These are phyloP conservation scores for Apteryx owenii DNA, from an alignment of 2,113 vertebrate species.

Conservation along the genomic window DNA sequence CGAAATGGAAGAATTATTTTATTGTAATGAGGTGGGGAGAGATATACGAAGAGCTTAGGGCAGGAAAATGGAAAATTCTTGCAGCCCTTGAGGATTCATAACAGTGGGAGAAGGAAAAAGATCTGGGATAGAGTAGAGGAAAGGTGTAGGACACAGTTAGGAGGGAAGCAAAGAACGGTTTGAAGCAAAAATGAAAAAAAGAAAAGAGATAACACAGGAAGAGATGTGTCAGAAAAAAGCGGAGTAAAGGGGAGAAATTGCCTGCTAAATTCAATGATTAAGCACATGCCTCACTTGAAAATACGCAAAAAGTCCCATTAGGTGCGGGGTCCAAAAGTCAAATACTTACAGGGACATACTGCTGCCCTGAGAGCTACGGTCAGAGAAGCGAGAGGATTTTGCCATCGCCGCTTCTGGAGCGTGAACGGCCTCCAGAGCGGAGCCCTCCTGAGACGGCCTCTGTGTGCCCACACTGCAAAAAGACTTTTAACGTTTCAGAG, in stretches of 20 bases:
- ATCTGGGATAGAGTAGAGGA: background rate
- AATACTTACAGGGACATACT: accelerated
- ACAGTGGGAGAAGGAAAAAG: constrained; percentile 62
- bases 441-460: background rate
- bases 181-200: background rate
- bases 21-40: constrained; percentile 51
- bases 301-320: background rate
- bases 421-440: accelerated
- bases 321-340: background rate
- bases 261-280: background rate
- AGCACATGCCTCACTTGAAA: background rate
- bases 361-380: accelerated
- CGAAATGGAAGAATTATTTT: constrained; percentile 67
- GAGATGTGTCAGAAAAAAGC: background rate
- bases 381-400: background rate
- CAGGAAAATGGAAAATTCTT: constrained; percentile 61
- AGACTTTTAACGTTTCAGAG: background rate
- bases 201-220: accelerated
- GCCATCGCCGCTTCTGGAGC: background rate
- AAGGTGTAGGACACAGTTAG: constrained; percentile 1
- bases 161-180: background rate
- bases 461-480: background rate
- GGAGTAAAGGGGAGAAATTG: background rate
- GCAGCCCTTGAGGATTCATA: constrained; percentile 66
- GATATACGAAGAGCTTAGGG: constrained; percentile 12